These are phyloP conservation scores for Syrmaticus mikado DNA, from an alignment of 2,113 vertebrate species.

Conservation along the genomic window DNA sequence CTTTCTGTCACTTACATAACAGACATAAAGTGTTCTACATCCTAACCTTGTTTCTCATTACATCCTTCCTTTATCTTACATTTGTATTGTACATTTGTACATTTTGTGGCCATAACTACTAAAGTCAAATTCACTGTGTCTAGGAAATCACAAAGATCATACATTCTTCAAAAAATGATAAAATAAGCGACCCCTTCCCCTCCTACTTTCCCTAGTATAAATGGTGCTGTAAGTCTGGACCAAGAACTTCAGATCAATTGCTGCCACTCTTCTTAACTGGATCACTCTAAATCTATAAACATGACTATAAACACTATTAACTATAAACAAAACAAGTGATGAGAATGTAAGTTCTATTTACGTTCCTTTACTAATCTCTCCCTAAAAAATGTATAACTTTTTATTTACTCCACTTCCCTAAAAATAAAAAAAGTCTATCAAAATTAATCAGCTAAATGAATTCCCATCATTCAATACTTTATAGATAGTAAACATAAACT, in stretches of 20 bases:
- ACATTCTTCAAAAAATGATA: rapidly evolving
- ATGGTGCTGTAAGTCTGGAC: background rate
- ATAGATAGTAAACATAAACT: background rate
- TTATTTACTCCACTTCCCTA: background rate
- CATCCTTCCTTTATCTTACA: background rate
- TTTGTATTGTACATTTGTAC: background rate
- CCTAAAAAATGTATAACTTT: background rate
- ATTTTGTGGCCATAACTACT: too few relatives aligned
- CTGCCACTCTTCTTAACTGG: background rate
- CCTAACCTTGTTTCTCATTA: background rate
- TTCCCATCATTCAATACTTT: background rate
- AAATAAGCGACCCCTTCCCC: background rate
- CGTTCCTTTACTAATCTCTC: background rate
- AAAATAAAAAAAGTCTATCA: background rate
- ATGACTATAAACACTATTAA: background rate
- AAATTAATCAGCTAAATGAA: background rate
- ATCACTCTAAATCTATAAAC: background rate
- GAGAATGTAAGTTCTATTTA: background rate
- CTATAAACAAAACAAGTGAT: background rate
- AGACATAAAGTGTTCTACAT: background rate
- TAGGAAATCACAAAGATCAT: background rate
- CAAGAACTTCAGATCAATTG: background rate
- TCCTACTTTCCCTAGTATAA: background rate
- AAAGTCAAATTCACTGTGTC: background rate
- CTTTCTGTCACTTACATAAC: too few relatives aligned